These are phyloP conservation scores for Pangasius larnaudii DNA, from an alignment of 2,797 vertebrate genomes.

Conservation along the genomic window DNA sequence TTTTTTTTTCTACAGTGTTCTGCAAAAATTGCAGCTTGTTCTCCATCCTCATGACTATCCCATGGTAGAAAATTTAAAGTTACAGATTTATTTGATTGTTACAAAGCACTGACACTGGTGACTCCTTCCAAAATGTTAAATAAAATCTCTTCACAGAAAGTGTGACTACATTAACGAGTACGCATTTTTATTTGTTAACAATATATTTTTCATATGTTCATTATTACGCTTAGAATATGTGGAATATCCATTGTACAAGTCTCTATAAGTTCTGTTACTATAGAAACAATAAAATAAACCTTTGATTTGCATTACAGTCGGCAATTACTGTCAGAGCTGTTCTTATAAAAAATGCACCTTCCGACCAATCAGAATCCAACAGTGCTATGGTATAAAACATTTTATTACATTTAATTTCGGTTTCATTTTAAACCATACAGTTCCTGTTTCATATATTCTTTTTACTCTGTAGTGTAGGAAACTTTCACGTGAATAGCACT, in stretches of 20 bases:
- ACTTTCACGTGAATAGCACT: slow-evolving; percentile 41
- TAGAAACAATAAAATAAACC: background rate
- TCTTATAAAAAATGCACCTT: background rate
- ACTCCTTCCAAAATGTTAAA: background rate
- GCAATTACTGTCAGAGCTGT: background rate
- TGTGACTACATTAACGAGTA: background rate
- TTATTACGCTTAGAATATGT: background rate
- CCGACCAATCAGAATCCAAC: background rate
- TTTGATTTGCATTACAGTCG: background rate
- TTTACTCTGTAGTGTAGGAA: slow-evolving; percentile 20
- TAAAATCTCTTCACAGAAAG: background rate
- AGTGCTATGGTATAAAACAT: background rate
- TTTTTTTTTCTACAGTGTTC: background rate
- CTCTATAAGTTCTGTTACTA: background rate
- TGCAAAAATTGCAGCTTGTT: background rate
- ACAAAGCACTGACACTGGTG: background rate
- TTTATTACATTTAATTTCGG: background rate
- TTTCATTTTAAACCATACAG: slow-evolving; percentile 19
- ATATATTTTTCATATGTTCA: background rate
- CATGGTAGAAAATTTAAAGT: background rate
- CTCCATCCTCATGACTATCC: background rate
- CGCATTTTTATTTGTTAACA: background rate
- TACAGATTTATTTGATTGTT: background rate
- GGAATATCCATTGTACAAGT: background rate
- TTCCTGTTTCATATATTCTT: slow-evolving; percentile 39